Percentiles rank a stretch among this genome's conserved stretches.
Evolutionary conservation across 2,797 vertebrate species (phyloP).

Genomic region (Darevskia nairensis): DNA sequence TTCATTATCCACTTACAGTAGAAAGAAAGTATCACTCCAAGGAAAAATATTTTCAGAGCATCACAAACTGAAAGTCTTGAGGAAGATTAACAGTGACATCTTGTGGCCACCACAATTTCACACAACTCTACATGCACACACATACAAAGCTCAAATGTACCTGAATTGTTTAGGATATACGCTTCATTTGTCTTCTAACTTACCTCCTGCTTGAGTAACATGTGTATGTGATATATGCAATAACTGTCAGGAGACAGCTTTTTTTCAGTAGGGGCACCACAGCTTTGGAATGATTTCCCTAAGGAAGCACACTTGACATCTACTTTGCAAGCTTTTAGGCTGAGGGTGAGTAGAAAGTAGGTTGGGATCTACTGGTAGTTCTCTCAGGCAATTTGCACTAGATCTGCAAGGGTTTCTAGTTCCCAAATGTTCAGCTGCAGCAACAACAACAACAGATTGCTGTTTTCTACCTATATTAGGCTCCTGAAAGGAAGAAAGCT

Average conservation of each 20-base stretch:
- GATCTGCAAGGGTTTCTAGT: too few relatives aligned
- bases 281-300: neutral
- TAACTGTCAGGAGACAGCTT: neutral
- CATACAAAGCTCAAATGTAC: neutral
- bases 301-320: neutral
- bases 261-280: neutral
- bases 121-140: neutral
- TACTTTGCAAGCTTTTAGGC: neutral
- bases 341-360: too few relatives aligned
- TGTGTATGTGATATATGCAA: neutral
- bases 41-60: neutral
- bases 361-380: too few relatives aligned
- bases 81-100: constrained; percentile 4
- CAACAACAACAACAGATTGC: too few relatives aligned
- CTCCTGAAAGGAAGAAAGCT: too few relatives aligned
- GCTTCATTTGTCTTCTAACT: neutral
- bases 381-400: too few relatives aligned
- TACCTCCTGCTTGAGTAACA: neutral
- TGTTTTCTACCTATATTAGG: too few relatives aligned
- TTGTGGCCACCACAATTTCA: neutral
- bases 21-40: neutral
- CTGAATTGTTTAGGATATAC: neutral
- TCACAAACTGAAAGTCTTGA: neutral
- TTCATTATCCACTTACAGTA: neutral
- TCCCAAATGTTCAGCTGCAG: too few relatives aligned